These are phyloP conservation scores for Saxidomus purpurata DNA, from an alignment of 1,140 invertebrate species.

Conservation along the genomic window DNA sequence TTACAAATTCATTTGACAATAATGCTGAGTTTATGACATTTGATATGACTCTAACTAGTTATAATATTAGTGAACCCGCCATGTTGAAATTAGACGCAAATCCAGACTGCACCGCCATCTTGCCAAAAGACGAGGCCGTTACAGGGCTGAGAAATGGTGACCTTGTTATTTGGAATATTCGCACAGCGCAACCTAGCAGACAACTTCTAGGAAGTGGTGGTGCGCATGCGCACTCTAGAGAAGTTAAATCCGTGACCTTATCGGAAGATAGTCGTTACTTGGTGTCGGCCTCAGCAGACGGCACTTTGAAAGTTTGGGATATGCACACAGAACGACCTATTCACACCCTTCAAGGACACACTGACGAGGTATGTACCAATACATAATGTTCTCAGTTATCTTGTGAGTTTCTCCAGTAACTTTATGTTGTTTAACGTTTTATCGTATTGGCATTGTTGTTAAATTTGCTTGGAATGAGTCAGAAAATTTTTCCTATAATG, in stretches of 20 bases:
- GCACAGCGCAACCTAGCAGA: conserved; percentile 82
- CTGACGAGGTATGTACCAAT: conserved; percentile 84
- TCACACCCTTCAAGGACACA: conserved; percentile 82
- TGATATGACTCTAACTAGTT: conserved; percentile 83
- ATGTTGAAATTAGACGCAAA: conserved; percentile 84
- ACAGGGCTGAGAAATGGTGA: conserved; percentile 85
- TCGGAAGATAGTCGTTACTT: conserved; percentile 83
- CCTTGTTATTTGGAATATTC: conserved; percentile 85
- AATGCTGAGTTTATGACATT: conserved; percentile 85
- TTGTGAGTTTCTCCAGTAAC: too few relatives aligned
- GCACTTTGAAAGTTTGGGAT: conserved; percentile 85
- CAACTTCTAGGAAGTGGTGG: conserved; percentile 79
- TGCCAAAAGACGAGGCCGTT: conserved; percentile 85
- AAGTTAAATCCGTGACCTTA: conserved; percentile 83
- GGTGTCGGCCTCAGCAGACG: conserved; percentile 85
- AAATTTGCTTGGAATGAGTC: too few relatives aligned
- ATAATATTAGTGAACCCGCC: conserved; percentile 80
- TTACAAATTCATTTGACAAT: conserved; percentile 85
- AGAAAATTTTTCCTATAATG: too few relatives aligned
- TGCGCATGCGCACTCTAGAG: conserved; percentile 81
- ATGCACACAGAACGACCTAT: conserved; percentile 83
- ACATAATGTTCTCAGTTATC: too few relatives aligned
- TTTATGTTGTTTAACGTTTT: too few relatives aligned
- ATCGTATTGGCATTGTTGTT: too few relatives aligned
- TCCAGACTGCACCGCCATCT: conserved; percentile 83